Evolutionary conservation across 1,140 invertebrate species (phyloP), one percentile per base, ranked within the genome.

Genomic region (Ceratosolen fusciceps): DNA sequence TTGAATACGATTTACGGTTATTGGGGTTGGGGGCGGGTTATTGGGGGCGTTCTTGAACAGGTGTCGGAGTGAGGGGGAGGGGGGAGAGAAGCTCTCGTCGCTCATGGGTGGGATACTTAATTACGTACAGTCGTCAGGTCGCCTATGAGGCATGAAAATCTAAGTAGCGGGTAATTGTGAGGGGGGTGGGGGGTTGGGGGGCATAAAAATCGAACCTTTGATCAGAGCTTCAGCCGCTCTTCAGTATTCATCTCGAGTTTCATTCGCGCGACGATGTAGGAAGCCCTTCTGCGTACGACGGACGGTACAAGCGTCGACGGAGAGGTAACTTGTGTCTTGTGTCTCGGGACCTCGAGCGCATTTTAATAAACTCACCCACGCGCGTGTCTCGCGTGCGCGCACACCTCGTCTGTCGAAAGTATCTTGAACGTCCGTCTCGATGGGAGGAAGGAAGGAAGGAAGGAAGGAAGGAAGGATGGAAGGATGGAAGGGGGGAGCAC

Each of bases 361-460:
- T 78, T 78, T 78, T 78, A 78, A 78, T 72, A 72, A 78, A 78
- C 24, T 78, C 77, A 43, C 77, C 77, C 77, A 78, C 77, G 68
- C 54, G 7, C 47, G 10, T 24, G 47, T 1, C n/a, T 14, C 54
- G 21, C 76, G 65, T 49, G 49, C 31, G 16, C 34, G 43, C 60
- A 49, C 26, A 39, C 74, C 21, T 31, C 47, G 24, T 21, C 31
- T 68, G n/a, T 24, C n/a, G 8, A 77, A 77, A 70, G 37, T 60
- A 37, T 47, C n/a, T n/a, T n/a, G n/a, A n/a, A n/a, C n/a, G n/a
- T n/a, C n/a, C n/a, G n/a, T n/a, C n/a, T n/a, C n/a, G n/a, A n/a
- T n/a, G 12, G 16, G 43, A 8, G 14, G n/a, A 5, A n/a, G 52
- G 5, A 47, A 70, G 24, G 19, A 24, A 9, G 39, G 62, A 74